Conservation (phyloP, 1,140 invertebrate species). For the Forficula auricularia region DNA sequence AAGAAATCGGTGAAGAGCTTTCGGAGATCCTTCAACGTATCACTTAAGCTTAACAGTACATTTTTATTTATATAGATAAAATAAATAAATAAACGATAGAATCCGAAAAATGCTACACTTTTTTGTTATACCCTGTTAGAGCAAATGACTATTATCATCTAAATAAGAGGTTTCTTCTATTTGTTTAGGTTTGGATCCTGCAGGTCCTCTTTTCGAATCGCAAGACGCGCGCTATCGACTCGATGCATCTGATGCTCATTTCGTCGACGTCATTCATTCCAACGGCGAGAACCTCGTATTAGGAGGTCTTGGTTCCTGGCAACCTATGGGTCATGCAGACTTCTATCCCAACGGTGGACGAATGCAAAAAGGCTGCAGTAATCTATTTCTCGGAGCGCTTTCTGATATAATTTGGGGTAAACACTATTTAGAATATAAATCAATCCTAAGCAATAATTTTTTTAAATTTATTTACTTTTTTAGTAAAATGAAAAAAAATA, state of each 20-base stretch:
- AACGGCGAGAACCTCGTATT: constrained; percentile 77
- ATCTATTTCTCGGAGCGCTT: constrained; percentile 76
- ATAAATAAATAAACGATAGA: no score
- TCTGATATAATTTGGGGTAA: constrained; percentile 80
- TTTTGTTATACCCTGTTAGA: no score
- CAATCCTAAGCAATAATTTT: no score
- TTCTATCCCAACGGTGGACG: constrained; percentile 82
- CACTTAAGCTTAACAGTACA: no score
- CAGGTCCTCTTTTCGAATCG: constrained; percentile 73
- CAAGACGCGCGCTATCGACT: constrained; percentile 64
- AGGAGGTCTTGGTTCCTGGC: constrained; percentile 64
- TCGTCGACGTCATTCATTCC: constrained; percentile 89
- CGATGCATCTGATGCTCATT: constrained; percentile 68
- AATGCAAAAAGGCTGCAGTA: constrained; percentile 68
- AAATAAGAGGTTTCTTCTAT: background rate
- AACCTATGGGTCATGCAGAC: constrained; percentile 78
- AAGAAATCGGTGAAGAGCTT: no score
- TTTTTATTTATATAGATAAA: no score
- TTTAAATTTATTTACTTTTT: no score
- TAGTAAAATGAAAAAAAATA: no score
- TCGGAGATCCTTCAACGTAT: no score
- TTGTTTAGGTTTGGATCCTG: constrained; percentile 62
- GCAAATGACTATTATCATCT: no score
- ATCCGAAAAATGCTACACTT: no score
- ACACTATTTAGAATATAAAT: no score